Conservation (phyloP, 2,888 invertebrate species). For the Eulithis prunata region DNA sequence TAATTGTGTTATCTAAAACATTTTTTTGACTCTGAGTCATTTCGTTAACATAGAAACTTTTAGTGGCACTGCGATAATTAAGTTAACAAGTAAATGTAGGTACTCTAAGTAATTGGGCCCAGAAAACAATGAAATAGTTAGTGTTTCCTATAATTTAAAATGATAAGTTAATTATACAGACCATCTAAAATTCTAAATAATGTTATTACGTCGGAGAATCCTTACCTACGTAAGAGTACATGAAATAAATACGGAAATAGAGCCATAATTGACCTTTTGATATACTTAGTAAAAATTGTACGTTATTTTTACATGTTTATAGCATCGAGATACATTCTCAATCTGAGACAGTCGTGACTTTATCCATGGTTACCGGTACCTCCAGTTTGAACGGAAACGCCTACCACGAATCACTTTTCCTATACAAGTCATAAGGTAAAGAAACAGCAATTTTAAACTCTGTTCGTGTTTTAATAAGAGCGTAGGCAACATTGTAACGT, state of each 20-base stretch:
- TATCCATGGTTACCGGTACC: constrained; percentile 46
- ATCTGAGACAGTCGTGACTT: constrained; percentile 64
- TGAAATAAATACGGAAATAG: too few species aligned
- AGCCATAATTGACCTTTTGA: constrained; percentile 24
- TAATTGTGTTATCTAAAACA: constrained; percentile 36
- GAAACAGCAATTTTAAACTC: constrained; percentile 47
- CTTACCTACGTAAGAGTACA: too few species aligned
- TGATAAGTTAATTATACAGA: too few species aligned
- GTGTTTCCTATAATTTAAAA: not conserved
- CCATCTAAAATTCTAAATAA: too few species aligned
- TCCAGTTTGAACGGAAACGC: constrained; percentile 70
- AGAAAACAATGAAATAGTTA: not conserved
- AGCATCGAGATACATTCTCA: constrained; percentile 46
- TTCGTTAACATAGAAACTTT: constrained; percentile 27
- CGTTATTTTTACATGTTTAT: constrained; percentile 48
- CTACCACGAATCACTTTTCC: constrained; percentile 65
- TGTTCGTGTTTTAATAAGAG: constrained; percentile 42
- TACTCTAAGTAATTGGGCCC: constrained; percentile 1
- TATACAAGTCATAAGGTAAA: constrained; percentile 42
- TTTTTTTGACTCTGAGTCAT: constrained; percentile 28
- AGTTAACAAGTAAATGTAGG: not conserved
- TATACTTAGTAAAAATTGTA: constrained; percentile 27
- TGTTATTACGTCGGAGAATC: too few species aligned
- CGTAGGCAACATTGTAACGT: constrained; percentile 28
- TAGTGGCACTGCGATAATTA: constrained; percentile 10